These are phyloP conservation scores for Lithophane semibrunnea DNA, from an alignment of 2,888 invertebrate genomes.

Conservation along the genomic window DNA sequence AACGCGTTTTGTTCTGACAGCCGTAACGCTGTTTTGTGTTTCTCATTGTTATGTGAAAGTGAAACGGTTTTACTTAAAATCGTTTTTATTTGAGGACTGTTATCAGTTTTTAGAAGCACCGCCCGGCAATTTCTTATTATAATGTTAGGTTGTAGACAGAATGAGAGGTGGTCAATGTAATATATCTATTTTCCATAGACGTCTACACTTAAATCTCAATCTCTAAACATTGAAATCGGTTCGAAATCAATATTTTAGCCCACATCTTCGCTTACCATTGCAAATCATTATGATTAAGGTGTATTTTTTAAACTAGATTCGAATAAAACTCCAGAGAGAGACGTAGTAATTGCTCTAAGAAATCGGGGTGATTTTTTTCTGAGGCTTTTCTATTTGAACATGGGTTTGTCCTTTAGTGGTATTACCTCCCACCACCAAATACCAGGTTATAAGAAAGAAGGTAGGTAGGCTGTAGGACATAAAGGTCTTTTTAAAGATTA, in stretches of 20 bases:
- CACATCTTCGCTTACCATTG: too few species aligned
- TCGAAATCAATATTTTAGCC: not conserved
- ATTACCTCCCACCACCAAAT: too few species aligned
- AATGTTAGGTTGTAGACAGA: not conserved
- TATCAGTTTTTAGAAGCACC: constrained; percentile 1
- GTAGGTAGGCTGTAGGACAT: too few species aligned
- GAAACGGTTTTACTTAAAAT: constrained; percentile 22
- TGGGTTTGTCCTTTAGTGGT: not conserved
- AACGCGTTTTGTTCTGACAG: constrained; percentile 26
- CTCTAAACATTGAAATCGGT: not conserved
- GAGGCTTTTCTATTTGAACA: not conserved
- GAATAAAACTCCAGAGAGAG: not conserved
- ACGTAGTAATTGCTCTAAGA: not conserved
- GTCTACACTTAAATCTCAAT: not conserved
- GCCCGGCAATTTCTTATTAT: not conserved
- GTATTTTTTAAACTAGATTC: too few species aligned
- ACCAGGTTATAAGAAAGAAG: too few species aligned
- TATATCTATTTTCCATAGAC: not conserved
- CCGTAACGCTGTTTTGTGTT: constrained; percentile 7
- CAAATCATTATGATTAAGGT: not conserved
- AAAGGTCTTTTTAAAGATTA: not conserved
- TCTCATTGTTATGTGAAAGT: constrained; percentile 13
- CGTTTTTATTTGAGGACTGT: constrained; percentile 5
- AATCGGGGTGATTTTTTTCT: not conserved
- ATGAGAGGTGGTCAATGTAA: too few species aligned